Conservation (phyloP, 2,113 vertebrate genomes). For the Ceyx cyanopectus region DNA sequence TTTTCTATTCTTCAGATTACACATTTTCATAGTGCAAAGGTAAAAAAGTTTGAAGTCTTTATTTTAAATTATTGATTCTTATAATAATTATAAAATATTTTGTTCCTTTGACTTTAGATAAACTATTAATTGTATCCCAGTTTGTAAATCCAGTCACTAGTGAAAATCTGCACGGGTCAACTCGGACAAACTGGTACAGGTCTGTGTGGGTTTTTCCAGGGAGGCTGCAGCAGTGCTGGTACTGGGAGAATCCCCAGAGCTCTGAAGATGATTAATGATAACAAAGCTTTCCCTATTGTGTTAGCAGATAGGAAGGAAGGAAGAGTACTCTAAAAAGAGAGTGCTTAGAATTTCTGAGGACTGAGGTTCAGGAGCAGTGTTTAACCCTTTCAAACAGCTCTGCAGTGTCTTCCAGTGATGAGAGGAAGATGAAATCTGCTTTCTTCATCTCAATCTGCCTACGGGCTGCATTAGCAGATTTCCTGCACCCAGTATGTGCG, state of each 20-base stretch:
- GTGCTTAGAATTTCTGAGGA: conserved; percentile 41
- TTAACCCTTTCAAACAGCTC: conserved; percentile 5
- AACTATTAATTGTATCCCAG: not conserved
- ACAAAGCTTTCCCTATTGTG: conserved; percentile 71
- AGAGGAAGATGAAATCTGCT: not conserved
- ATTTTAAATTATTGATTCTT: not conserved
- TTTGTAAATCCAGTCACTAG: conserved; percentile 18
- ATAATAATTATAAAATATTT: not conserved
- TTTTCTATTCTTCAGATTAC: not conserved
- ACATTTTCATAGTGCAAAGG: not conserved
- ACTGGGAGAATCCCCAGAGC: conserved; percentile 40
- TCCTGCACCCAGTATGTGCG: not conserved
- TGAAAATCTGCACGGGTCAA: not conserved
- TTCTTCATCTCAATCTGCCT: not conserved
- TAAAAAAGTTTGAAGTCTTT: not conserved
- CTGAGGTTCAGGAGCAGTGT: conserved; percentile 19
- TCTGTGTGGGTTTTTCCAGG: conserved; percentile 15
- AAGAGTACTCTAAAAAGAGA: conserved; percentile 71
- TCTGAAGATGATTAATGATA: conserved; percentile 61
- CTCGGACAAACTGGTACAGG: not conserved
- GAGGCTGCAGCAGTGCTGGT: not conserved
- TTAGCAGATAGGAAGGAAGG: conserved; percentile 72
- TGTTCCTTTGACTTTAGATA: not conserved
- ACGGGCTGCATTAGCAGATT: not conserved
- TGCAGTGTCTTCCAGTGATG: not conserved